Evolutionary conservation across 2,888 invertebrate genomes (phyloP).

Genomic region (Nemotelus nigrinus): DNA sequence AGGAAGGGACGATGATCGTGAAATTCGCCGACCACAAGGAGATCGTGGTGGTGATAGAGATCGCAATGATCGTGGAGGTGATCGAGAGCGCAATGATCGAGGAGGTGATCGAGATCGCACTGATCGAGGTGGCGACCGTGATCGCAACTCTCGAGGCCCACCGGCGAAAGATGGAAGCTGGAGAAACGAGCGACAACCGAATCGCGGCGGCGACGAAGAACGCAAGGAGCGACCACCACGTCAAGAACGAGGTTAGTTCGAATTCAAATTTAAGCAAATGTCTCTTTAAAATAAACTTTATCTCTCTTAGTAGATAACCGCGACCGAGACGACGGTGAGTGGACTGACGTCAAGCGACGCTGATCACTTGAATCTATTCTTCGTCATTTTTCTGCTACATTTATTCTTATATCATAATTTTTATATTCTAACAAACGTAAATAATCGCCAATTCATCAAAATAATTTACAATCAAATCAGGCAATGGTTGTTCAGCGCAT

Average conservation of each 20-base stretch:
- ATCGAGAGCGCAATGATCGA: conserved; percentile 44
- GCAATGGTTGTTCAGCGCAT: conserved; percentile 13
- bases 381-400: neutral
- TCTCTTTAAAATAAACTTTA: conserved; percentile 43
- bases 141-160: conserved; percentile 55
- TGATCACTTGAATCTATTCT: conserved; percentile 51
- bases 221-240: conserved; percentile 58
- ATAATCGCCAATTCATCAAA: neutral
- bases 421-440: neutral
- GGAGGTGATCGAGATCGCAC: conserved; percentile 49
- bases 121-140: conserved; percentile 52
- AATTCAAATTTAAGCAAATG: neutral
- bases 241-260: conserved; percentile 35
- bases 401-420: neutral
- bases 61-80: conserved; percentile 49
- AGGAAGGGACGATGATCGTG: conserved; percentile 49
- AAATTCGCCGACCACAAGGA: conserved; percentile 49
- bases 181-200: conserved; percentile 60
- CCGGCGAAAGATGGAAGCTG: conserved; percentile 61
- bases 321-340: conserved; percentile 69
- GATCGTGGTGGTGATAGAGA: conserved; percentile 48
- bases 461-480: conserved; percentile 6
- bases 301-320: conserved; percentile 64
- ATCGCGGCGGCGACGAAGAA: conserved; percentile 60
- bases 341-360: conserved; percentile 71